These are phyloP conservation scores for Macroglossus sobrinus DNA, from an alignment of 2,113 vertebrate genomes.

Conservation along the genomic window DNA sequence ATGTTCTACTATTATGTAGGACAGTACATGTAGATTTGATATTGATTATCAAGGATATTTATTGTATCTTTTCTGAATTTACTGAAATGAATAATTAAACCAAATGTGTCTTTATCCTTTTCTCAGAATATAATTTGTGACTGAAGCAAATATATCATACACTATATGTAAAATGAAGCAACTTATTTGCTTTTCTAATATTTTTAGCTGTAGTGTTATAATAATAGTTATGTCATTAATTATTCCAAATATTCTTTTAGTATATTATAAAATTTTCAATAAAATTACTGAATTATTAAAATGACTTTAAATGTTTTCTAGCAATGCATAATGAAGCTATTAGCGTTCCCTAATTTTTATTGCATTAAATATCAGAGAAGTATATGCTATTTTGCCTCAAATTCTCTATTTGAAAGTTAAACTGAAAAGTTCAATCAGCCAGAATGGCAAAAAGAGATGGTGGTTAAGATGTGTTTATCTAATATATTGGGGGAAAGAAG, in stretches of 20 bases:
- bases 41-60: conserved; percentile 45
- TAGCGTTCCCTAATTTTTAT: not conserved
- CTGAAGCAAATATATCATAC: not conserved
- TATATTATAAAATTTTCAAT: not conserved
- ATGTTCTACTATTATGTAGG: conserved; percentile 23
- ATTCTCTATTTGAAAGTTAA: not conserved
- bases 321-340: not conserved
- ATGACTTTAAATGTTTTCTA: not conserved
- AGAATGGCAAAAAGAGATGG: not conserved
- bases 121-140: conserved; percentile 37
- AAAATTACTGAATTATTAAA: not conserved
- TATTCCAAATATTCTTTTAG: not conserved
- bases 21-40: conserved; percentile 44
- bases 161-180: not conserved
- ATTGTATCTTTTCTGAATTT: conserved; percentile 46
- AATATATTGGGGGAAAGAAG: fast-evolving
- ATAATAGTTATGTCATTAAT: not conserved
- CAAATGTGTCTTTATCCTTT: conserved; percentile 43
- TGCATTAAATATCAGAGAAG: not conserved
- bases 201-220: not conserved
- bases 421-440: not conserved
- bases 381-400: not conserved
- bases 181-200: not conserved
- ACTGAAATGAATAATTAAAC: conserved; percentile 60
- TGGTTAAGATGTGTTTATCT: not conserved